phyloP scores from a whole-genome alignment of 92 coral and sea anemone species.

The Pocillopora meandrina region DNA sequence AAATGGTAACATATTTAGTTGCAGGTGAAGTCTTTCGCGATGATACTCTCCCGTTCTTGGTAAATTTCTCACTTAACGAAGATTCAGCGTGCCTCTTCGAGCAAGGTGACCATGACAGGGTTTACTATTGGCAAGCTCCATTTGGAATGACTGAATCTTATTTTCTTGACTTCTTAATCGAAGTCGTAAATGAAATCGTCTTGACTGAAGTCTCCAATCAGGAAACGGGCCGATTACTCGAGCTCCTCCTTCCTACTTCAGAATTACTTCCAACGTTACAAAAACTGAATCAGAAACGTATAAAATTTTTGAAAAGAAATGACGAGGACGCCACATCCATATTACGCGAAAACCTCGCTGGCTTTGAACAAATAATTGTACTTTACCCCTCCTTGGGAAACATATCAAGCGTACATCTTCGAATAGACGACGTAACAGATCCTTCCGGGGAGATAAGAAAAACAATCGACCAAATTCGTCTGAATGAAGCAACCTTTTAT shows the following conservation, averaged over 20 bases:
- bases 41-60: slow-evolving; percentile 8
- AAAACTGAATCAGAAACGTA: not conserved
- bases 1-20: not conserved
- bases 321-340: not conserved
- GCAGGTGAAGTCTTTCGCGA: slow-evolving; percentile 4
- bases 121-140: not conserved
- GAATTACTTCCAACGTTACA: not conserved
- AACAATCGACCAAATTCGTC: not conserved
- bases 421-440: slow-evolving; percentile 9
- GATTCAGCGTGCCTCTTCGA: not conserved
- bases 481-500: not conserved
- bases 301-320: not conserved
- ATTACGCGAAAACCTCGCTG: not conserved
- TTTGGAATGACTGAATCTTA: slow-evolving; percentile 20
- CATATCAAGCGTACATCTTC: not conserved
- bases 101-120: not conserved
- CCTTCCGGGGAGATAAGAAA: slow-evolving; percentile 27
- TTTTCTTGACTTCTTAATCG: slow-evolving; percentile 23
- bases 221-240: not conserved
- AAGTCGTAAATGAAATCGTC: slow-evolving; percentile 11
- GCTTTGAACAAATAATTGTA: not conserved
- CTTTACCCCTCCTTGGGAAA: not conserved
- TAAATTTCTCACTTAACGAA: slow-evolving; percentile 6
- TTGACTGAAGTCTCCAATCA: not conserved
- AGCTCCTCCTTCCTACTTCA: not conserved